Conservation (phyloP, 2,888 invertebrate species). For the Ernsta delagoae region DNA sequence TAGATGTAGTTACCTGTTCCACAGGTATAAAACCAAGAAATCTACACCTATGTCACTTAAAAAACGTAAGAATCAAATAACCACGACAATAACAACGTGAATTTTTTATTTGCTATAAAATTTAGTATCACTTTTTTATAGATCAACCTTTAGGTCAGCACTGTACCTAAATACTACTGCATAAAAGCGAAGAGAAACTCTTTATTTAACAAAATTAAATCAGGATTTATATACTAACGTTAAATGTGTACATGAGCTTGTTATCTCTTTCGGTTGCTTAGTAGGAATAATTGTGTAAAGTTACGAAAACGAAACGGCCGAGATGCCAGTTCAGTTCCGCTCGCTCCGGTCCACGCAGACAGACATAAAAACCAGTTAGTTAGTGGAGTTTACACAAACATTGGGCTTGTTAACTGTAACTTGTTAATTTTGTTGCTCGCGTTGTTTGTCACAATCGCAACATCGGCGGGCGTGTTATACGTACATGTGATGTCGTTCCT, state of each 20-base stretch:
- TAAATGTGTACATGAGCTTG: slow-evolving; percentile 36
- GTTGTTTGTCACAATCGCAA: slow-evolving; percentile 62
- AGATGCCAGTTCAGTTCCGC: slow-evolving; percentile 29
- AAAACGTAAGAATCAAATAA: no score
- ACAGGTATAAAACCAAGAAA: no score
- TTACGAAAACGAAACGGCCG: slow-evolving; percentile 38
- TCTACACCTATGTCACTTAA: no score
- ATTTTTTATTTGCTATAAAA: neutral
- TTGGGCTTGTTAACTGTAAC: slow-evolving; percentile 76
- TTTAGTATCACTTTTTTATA: neutral
- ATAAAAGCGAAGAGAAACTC: slow-evolving; percentile 5
- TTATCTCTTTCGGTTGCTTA: slow-evolving; percentile 40
- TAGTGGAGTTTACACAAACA: slow-evolving; percentile 77
- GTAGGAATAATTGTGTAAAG: slow-evolving; percentile 48
- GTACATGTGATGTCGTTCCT: slow-evolving; percentile 1
- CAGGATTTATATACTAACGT: slow-evolving; percentile 13
- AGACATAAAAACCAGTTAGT: slow-evolving; percentile 72
- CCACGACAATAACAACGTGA: no score
- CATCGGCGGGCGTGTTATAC: slow-evolving; percentile 20
- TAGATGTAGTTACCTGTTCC: no score
- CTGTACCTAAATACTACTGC: neutral
- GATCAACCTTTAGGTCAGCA: slow-evolving; percentile 8
- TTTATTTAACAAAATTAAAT: slow-evolving; percentile 15
- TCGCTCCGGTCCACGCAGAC: slow-evolving; percentile 38
- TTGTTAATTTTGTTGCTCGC: slow-evolving; percentile 75